Conservation (phyloP, 2,797 vertebrate species). For the Lagorchestes hirsutus region DNA sequence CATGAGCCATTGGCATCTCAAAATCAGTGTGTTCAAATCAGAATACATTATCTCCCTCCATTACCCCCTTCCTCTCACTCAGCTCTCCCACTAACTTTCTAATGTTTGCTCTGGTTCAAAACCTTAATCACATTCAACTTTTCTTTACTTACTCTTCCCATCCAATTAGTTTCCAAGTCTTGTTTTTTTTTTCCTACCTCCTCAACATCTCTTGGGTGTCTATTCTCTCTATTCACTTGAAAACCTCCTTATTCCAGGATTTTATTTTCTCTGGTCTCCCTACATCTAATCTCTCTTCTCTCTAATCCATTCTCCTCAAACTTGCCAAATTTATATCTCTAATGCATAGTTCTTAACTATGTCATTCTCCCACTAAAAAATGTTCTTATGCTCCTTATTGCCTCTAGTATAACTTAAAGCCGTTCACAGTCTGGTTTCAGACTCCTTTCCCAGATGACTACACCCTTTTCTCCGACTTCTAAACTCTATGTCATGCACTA, state of each 20-base stretch:
- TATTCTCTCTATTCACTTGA: not conserved
- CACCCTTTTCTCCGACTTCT: not conserved
- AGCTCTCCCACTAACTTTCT: not conserved
- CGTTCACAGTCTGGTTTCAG: not conserved
- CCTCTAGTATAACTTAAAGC: not conserved
- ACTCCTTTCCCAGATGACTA: not conserved
- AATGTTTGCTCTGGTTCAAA: not conserved
- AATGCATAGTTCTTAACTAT: not conserved
- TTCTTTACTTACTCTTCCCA: not conserved
- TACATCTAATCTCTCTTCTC: not conserved
- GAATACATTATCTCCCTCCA: not conserved
- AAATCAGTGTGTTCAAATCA: not conserved
- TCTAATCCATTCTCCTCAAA: not conserved
- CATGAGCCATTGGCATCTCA: not conserved
- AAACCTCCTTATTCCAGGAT: not conserved
- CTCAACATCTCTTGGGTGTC: not conserved
- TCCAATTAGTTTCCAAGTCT: not conserved
- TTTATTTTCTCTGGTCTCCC: not conserved
- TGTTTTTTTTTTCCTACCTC: no score
- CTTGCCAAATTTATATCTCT: not conserved
- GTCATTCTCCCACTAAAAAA: not conserved
- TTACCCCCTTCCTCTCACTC: accelerated
- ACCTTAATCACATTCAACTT: not conserved
- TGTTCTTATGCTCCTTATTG: not conserved
- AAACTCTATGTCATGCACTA: not conserved